These are phyloP conservation scores for Sphinx pinastri DNA, from an alignment of 2,888 invertebrate genomes.

Conservation along the genomic window DNA sequence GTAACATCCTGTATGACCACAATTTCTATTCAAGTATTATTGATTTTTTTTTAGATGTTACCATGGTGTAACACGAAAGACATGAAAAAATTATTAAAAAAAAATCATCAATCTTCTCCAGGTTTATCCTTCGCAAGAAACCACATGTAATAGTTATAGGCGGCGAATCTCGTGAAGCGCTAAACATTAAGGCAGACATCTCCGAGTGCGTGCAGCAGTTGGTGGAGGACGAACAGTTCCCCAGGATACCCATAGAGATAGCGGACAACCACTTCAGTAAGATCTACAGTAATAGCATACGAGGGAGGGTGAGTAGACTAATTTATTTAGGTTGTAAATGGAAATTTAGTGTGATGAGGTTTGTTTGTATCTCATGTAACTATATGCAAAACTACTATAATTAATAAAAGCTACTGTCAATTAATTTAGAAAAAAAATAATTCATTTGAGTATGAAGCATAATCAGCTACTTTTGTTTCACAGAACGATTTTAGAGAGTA, in stretches of 20 bases:
- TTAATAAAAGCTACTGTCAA: too few relatives aligned
- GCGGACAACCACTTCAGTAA: slow-evolving; percentile 97
- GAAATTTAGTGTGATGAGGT: too few relatives aligned
- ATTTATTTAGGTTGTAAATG: background rate
- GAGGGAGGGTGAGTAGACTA: slow-evolving; percentile 85
- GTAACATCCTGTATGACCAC: too few relatives aligned
- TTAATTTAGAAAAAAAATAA: too few relatives aligned
- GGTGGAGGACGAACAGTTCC: slow-evolving; percentile 93
- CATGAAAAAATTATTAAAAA: too few relatives aligned
- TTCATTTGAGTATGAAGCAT: background rate
- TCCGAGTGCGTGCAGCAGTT: slow-evolving; percentile 89
- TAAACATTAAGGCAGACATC: slow-evolving; percentile 91
- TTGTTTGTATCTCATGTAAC: too few relatives aligned
- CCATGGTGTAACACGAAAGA: too few relatives aligned
- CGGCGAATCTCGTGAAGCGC: slow-evolving; percentile 95
- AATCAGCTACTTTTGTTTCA: slow-evolving; percentile 31
- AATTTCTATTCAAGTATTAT: background rate
- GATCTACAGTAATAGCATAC: slow-evolving; percentile 95
- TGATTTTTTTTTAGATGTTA: background rate
- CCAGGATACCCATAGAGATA: slow-evolving; percentile 94
- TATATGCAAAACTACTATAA: too few relatives aligned
- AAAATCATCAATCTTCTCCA: slow-evolving; percentile 45
- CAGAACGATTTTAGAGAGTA: slow-evolving; percentile 95
- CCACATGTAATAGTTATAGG: slow-evolving; percentile 97
- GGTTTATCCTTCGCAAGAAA: slow-evolving; percentile 94